Percentiles rank a stretch among this genome's conserved stretches.
Evolutionary conservation across 1,140 invertebrate species (phyloP).

Genomic region (Cyclina sinensis): DNA sequence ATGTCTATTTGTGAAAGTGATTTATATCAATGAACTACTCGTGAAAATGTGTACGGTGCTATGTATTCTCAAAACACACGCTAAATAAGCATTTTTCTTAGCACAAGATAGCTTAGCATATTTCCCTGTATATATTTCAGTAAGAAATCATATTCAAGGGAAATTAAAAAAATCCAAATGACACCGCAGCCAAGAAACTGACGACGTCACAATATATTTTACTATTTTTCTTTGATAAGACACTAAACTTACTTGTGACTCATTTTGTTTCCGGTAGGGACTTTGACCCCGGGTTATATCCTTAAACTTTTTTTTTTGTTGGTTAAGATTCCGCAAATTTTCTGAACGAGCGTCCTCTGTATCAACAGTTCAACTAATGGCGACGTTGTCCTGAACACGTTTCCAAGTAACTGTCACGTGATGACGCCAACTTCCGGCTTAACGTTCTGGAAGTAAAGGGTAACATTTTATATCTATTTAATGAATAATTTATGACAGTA

Average conservation of each 20-base stretch:
- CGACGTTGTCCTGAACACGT: conserved; percentile 52
- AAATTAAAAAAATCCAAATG: too few species aligned
- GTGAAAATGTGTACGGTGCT: background rate
- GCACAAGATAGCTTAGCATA: too few species aligned
- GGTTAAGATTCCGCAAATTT: conserved; percentile 1
- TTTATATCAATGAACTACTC: background rate
- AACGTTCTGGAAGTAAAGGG: conserved; percentile 42
- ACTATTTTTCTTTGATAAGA: background rate
- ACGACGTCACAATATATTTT: background rate
- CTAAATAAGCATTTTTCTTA: background rate
- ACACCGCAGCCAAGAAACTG: too few species aligned
- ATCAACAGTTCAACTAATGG: background rate
- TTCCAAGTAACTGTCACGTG: conserved; percentile 62
- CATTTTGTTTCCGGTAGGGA: conserved; percentile 41
- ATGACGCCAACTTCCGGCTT: conserved; percentile 42
- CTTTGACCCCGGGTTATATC: background rate
- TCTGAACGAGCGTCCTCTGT: background rate
- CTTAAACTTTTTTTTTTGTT: background rate
- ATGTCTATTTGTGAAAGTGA: background rate
- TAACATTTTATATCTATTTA: background rate
- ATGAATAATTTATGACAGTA: conserved; percentile 40
- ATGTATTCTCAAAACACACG: background rate
- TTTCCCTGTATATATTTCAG: too few species aligned
- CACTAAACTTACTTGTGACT: conserved; percentile 62
- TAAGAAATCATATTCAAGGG: too few species aligned